Percentiles rank a stretch among this genome's conserved stretches.
Evolutionary conservation across 2,888 invertebrate genomes (phyloP).

Genomic region (Muscina levida): DNA sequence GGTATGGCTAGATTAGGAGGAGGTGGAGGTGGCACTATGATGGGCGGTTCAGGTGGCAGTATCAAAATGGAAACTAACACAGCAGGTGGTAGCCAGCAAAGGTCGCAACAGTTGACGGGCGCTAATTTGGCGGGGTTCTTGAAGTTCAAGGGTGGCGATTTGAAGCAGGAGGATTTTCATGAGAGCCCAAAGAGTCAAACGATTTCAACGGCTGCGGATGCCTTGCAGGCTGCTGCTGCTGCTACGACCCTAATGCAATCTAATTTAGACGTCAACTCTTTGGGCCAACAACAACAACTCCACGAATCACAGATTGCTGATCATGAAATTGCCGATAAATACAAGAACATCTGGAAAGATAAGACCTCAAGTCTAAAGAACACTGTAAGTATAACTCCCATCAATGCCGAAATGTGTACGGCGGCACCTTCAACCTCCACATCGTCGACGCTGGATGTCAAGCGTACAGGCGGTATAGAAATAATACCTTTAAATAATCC

Average conservation of each 20-base stretch:
- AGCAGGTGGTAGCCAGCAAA: slow-evolving; percentile 32
- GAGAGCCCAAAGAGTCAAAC: slow-evolving; percentile 82
- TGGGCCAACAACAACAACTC: slow-evolving; percentile 77
- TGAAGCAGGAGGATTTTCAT: slow-evolving; percentile 81
- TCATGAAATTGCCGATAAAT: slow-evolving; percentile 77
- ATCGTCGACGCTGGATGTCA: slow-evolving; percentile 69
- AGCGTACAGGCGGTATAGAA: slow-evolving; percentile 83
- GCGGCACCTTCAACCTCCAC: slow-evolving; percentile 3
- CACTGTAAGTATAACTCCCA: slow-evolving; percentile 78
- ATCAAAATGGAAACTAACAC: slow-evolving; percentile 70
- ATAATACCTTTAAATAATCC: slow-evolving; percentile 84
- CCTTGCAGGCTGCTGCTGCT: slow-evolving; percentile 50
- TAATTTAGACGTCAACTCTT: slow-evolving; percentile 78
- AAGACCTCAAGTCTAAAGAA: slow-evolving; percentile 76
- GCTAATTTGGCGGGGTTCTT: slow-evolving; percentile 64
- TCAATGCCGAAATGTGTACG: slow-evolving; percentile 68
- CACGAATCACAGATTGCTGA: slow-evolving; percentile 65
- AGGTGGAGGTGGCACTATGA: slow-evolving; percentile 61
- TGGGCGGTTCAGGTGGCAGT: slow-evolving; percentile 57
- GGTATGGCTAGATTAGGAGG: slow-evolving; percentile 78
- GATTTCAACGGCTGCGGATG: slow-evolving; percentile 48
- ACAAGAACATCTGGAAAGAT: slow-evolving; percentile 79
- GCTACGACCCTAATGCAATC: slow-evolving; percentile 78
- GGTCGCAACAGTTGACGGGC: slow-evolving; percentile 23
- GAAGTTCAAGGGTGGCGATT: slow-evolving; percentile 68